Evolutionary conservation across 2,797 vertebrate genomes (phyloP).

Genomic region (Strix occidentalis): DNA sequence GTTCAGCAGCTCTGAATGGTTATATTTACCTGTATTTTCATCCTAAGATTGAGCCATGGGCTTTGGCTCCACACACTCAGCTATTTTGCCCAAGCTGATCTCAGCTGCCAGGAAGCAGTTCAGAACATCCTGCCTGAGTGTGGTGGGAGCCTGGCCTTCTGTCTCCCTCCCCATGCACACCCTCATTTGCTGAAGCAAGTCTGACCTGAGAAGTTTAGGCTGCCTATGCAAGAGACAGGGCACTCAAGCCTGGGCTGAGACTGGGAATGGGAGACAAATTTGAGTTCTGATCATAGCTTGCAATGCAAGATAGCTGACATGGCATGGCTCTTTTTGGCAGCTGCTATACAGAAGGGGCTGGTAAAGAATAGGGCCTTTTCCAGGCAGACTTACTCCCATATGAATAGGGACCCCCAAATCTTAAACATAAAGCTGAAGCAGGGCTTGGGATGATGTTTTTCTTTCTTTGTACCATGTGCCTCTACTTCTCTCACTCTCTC

Average conservation of each 20-base stretch:
- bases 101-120: background rate
- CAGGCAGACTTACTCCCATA: background rate
- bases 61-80: background rate
- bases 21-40: slow-evolving; percentile 8
- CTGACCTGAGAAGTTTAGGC: background rate
- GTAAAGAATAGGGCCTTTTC: background rate
- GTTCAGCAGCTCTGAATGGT: background rate
- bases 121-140: background rate
- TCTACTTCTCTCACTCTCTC: background rate
- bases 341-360: background rate
- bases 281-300: background rate
- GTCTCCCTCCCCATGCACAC: background rate
- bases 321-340: background rate
- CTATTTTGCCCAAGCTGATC: background rate
- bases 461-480: background rate
- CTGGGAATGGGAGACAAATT: background rate
- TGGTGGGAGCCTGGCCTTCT: background rate
- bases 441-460: background rate
- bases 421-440: background rate
- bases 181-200: background rate
- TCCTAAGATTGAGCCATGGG: background rate
- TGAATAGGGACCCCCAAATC: background rate
- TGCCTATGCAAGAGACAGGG: background rate
- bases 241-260: background rate
- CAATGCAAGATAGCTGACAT: fast-evolving